Evolutionary conservation across 2,113 vertebrate species (phyloP).

Genomic region (Spilogale gracilis): DNA sequence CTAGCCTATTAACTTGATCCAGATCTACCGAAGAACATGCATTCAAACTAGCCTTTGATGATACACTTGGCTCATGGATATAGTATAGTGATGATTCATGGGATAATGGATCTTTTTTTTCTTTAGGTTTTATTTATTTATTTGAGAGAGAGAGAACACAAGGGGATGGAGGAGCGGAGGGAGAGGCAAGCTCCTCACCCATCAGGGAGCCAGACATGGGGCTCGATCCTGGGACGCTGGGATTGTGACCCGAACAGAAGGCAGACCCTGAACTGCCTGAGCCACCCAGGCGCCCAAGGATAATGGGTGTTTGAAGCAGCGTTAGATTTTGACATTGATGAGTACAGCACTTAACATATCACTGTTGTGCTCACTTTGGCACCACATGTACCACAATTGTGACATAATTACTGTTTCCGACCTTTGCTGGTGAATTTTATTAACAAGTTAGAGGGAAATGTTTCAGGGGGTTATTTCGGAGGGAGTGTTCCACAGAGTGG

Average conservation of each 20-base stretch:
- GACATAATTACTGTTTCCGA: slow-evolving; percentile 76
- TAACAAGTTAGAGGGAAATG: not conserved
- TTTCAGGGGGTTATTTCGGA: slow-evolving; percentile 49
- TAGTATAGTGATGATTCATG: slow-evolving; percentile 69
- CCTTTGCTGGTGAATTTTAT: slow-evolving; percentile 78
- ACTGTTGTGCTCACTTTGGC: no score
- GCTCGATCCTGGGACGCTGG: not conserved
- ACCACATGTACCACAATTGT: no score
- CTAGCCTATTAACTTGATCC: slow-evolving; percentile 13
- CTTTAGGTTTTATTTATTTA: no score
- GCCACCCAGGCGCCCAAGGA: not conserved
- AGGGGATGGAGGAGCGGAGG: not conserved
- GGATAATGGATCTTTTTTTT: slow-evolving; percentile 49
- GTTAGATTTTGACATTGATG: slow-evolving; percentile 73
- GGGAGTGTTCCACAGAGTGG: not conserved
- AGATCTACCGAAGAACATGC: slow-evolving; percentile 7
- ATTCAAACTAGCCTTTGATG: slow-evolving; percentile 66
- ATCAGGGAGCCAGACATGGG: not conserved
- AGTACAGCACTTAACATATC: slow-evolving; percentile 57
- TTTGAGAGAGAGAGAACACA: not conserved
- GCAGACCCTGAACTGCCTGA: not conserved
- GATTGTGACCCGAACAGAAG: not conserved
- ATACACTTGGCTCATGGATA: slow-evolving; percentile 57
- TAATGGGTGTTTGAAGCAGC: slow-evolving; percentile 77
- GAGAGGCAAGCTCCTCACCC: not conserved